Evolutionary conservation across 2,113 vertebrate genomes (phyloP).

Genomic region (Loxodonta africana): DNA sequence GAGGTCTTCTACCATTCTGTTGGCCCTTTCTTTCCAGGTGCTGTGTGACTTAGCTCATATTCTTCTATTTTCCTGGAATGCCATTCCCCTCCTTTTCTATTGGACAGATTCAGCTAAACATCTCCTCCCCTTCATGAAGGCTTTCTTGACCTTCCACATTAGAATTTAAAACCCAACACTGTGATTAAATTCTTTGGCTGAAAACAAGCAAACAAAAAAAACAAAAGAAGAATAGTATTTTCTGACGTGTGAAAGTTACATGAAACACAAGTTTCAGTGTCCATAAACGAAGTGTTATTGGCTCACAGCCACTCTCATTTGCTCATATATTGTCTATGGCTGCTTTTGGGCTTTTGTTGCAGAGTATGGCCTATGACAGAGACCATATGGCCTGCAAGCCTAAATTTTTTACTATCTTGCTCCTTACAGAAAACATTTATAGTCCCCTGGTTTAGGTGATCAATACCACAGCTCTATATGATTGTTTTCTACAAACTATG

Average conservation of each 20-base stretch:
- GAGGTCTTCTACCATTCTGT: neutral
- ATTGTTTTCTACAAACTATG: neutral
- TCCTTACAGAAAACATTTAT: neutral
- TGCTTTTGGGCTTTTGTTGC: neutral
- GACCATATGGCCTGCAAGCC: neutral
- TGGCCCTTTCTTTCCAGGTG: neutral
- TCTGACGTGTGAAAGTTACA: conserved; percentile 1
- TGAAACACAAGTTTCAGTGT: neutral
- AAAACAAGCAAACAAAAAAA: neutral
- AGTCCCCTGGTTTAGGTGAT: neutral
- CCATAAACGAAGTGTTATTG: neutral
- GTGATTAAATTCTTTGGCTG: neutral
- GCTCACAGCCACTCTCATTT: neutral
- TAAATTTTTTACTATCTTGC: neutral
- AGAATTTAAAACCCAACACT: neutral
- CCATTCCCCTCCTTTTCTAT: neutral
- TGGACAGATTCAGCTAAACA: neutral
- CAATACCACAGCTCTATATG: neutral
- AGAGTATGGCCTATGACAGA: neutral
- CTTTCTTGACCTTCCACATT: neutral
- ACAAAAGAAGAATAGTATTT: neutral
- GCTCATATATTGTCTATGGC: neutral
- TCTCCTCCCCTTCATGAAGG: neutral
- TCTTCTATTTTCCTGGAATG: neutral
- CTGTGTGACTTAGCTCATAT: neutral